These are phyloP conservation scores for Gouania willdenowi DNA, from an alignment of 2,797 vertebrate genomes.

Conservation along the genomic window DNA sequence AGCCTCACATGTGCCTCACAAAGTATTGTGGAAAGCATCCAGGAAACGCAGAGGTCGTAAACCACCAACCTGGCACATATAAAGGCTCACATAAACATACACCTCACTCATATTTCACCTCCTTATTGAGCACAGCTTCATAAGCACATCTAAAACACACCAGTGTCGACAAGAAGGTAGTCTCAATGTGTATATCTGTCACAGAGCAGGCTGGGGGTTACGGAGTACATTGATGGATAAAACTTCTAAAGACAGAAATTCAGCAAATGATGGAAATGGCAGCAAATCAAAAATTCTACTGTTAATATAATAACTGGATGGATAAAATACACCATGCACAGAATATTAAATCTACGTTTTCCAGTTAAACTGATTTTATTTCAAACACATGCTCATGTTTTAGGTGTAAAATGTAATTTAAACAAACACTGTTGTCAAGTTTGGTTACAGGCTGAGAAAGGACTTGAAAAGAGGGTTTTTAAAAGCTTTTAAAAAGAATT, in stretches of 20 bases:
- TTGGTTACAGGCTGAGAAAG: too few relatives aligned
- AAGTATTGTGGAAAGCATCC: slow-evolving; percentile 47
- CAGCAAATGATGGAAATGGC: slow-evolving; percentile 22
- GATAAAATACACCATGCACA: too few relatives aligned
- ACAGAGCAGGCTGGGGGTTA: slow-evolving; percentile 21
- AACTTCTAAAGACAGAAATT: slow-evolving; percentile 41
- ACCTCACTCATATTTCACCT: slow-evolving; percentile 59
- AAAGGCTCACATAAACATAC: slow-evolving; percentile 55
- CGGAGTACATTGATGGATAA: slow-evolving; percentile 50
- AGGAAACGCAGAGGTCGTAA: slow-evolving; percentile 44
- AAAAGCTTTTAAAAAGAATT: too few relatives aligned
- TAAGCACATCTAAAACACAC: slow-evolving; percentile 36
- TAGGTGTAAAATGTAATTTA: too few relatives aligned
- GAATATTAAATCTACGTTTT: too few relatives aligned
- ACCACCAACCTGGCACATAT: slow-evolving; percentile 45
- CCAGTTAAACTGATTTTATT: too few relatives aligned
- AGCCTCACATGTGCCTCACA: slow-evolving; percentile 40
- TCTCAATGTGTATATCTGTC: slow-evolving; percentile 33
- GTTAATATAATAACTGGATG: slow-evolving; percentile 20
- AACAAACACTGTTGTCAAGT: too few relatives aligned
- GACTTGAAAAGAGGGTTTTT: too few relatives aligned
- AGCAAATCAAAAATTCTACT: slow-evolving; percentile 16
- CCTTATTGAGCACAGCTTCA: slow-evolving; percentile 42
- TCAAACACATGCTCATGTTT: slow-evolving; percentile 4
- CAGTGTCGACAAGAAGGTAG: slow-evolving; percentile 46